Evolutionary conservation across 2,113 vertebrate genomes (phyloP).

Genomic region (Nycticryphes semicollaris): DNA sequence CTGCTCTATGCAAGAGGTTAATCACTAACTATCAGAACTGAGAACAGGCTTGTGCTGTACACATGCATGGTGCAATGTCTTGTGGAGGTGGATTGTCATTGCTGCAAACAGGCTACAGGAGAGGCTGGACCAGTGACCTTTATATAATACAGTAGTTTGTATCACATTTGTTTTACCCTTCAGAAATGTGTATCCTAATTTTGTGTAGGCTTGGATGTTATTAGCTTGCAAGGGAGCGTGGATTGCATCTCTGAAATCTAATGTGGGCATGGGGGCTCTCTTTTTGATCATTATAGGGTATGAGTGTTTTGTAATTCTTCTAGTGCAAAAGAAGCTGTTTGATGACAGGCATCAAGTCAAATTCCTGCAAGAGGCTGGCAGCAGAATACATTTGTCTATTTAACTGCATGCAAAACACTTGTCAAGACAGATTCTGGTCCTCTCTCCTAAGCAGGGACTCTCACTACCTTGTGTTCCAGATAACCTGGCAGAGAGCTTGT

Average conservation of each 20-base stretch:
- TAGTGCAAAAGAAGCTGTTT: constrained; percentile 75
- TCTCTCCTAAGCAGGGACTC: not conserved
- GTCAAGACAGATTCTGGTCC: constrained; percentile 73
- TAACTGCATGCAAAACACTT: constrained; percentile 78
- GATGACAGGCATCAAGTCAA: constrained; percentile 77
- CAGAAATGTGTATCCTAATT: not conserved
- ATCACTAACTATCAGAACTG: not conserved
- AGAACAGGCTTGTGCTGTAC: not conserved
- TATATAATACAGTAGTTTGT: not conserved
- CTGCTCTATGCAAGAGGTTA: not conserved
- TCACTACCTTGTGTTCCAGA: not conserved
- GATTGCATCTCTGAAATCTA: not conserved
- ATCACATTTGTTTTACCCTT: not conserved
- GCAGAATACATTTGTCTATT: constrained; percentile 77
- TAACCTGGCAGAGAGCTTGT: constrained; percentile 26
- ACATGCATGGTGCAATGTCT: not conserved
- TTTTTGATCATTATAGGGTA: constrained; percentile 66
- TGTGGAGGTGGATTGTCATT: not conserved
- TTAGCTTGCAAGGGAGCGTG: not conserved
- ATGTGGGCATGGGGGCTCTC: constrained; percentile 42
- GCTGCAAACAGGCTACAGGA: not conserved
- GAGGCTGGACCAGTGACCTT: not conserved
- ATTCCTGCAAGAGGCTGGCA: constrained; percentile 73
- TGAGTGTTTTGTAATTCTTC: constrained; percentile 68
- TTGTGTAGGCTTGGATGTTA: not conserved